Conservation (phyloP, 1,140 invertebrate genomes). For the Drusus annulatus region DNA sequence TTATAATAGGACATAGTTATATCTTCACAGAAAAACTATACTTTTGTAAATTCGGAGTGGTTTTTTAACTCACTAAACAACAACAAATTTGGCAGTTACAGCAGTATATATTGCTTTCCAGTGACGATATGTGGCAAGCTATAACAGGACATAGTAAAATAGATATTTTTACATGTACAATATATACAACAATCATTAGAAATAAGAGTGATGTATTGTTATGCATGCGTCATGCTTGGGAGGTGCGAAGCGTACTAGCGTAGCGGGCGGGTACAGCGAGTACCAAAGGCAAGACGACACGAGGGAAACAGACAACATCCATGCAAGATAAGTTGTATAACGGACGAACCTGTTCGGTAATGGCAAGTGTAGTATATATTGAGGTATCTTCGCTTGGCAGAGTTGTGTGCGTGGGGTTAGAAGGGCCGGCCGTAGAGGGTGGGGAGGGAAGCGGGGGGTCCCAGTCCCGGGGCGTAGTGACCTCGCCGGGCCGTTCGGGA, state of each 20-base stretch:
- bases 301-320: constrained; percentile 57
- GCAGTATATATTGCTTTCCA: no score
- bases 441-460: constrained; percentile 7
- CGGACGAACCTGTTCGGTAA: constrained; percentile 70
- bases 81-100: no score
- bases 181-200: no score
- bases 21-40: no score
- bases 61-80: no score
- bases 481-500: not conserved
- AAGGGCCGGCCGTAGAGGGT: constrained; percentile 34
- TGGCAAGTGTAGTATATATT: constrained; percentile 65
- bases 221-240: constrained; percentile 60
- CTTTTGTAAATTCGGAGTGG: no score
- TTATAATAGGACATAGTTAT: no score
- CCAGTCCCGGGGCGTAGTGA: not conserved
- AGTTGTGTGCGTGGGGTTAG: constrained; percentile 51
- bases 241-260: not conserved
- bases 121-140: no score
- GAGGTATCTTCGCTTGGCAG: constrained; percentile 63
- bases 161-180: no score
- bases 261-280: not conserved
- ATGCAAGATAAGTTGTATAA: constrained; percentile 49
- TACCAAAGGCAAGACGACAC: not conserved
- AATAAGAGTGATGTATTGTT: not conserved
- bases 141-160: no score